Evolutionary conservation across 2,113 vertebrate species (phyloP).

Genomic region (Apodemus speciosus): DNA sequence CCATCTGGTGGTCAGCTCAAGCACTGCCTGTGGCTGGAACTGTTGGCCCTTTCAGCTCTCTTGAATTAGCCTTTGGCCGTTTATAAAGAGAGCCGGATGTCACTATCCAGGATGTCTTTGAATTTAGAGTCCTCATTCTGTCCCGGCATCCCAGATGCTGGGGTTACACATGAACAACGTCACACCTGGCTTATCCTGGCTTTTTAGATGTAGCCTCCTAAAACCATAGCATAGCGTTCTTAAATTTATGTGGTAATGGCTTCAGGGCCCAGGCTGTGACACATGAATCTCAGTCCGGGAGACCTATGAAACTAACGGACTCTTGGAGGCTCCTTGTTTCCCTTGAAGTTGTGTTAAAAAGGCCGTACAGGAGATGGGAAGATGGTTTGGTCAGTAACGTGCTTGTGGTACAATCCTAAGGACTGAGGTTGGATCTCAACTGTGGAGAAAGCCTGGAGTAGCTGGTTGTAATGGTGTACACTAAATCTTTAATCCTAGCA

Average conservation of each 20-base stretch:
- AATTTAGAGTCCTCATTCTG: neutral
- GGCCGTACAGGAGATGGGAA: neutral
- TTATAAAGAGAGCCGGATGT: neutral
- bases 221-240: neutral
- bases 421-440: neutral
- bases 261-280: neutral
- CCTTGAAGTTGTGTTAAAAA: neutral
- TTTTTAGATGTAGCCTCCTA: slow-evolving; percentile 21
- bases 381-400: neutral
- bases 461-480: neutral
- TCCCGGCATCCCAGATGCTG: neutral
- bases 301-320: neutral
- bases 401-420: neutral
- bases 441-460: neutral
- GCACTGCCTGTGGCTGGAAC: neutral
- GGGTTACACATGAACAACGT: neutral
- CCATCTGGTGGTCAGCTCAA: slow-evolving; percentile 59
- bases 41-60: neutral
- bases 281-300: neutral
- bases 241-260: neutral
- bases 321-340: neutral
- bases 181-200: neutral
- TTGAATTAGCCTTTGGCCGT: neutral
- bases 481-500: neutral
- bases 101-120: neutral